These are phyloP conservation scores for Lycopodina hypogea DNA, from an alignment of 37 sponge, comb jelly and placozoan genomes.

Conservation along the genomic window DNA sequence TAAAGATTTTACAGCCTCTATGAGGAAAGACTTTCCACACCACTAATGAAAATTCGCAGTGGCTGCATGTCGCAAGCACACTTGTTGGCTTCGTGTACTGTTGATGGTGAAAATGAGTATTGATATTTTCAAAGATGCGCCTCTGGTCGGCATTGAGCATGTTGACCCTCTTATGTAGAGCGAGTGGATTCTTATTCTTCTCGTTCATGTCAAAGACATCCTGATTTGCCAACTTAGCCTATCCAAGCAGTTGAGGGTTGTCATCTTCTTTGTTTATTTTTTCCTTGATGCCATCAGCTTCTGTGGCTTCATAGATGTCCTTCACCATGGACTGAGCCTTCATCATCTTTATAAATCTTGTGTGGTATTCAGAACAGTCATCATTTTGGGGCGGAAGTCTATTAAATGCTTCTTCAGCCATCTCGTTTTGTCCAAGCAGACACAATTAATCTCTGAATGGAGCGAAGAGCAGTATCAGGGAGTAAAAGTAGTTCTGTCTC, in stretches of 20 bases:
- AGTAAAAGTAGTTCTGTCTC: constrained; percentile 29
- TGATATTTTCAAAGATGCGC: constrained; percentile 34
- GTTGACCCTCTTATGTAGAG: not conserved
- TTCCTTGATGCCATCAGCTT: no score
- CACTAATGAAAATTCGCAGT: not conserved
- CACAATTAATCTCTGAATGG: not conserved
- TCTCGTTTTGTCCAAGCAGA: constrained; percentile 33
- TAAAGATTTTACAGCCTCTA: constrained; percentile 25
- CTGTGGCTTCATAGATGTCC: no score
- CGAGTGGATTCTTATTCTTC: not conserved
- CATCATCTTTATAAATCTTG: no score
- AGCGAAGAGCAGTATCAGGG: not conserved
- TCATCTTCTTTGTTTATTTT: no score
- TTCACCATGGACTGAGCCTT: no score
- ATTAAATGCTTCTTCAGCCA: constrained; percentile 46
- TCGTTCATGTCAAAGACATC: not conserved
- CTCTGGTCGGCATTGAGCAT: constrained; percentile 62
- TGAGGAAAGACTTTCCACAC: not conserved
- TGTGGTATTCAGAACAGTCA: no score
- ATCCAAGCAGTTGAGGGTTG: no score
- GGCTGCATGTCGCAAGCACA: no score
- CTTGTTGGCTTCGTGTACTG: not conserved
- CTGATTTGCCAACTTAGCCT: constrained; percentile 49
- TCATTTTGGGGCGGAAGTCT: not conserved
- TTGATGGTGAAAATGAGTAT: not conserved